Percentiles rank a stretch among this genome's conserved stretches.
These are phyloP conservation scores for Ammodytes marinus DNA, from an alignment of 2,113 vertebrate species.

Conservation along the genomic window DNA sequence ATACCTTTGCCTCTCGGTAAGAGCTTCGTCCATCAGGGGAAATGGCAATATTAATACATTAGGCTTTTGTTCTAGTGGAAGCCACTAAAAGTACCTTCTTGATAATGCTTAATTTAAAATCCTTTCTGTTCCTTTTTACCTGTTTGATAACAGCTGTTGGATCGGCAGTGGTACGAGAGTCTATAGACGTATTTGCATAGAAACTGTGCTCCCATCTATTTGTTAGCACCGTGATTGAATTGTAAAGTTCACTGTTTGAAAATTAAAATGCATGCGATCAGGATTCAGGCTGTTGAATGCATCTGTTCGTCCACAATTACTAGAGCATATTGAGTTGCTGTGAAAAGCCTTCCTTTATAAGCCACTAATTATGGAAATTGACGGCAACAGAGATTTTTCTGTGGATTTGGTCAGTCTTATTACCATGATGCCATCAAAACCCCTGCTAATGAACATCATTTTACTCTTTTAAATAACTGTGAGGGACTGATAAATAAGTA, in stretches of 20 bases:
- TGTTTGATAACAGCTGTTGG: conserved; percentile 18
- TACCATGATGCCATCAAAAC: conserved; percentile 33
- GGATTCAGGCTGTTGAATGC: conserved; percentile 22
- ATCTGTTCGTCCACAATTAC: conserved; percentile 20
- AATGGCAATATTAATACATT: conserved; percentile 17
- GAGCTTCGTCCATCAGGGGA: conserved; percentile 5
- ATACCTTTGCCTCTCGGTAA: conserved; percentile 25
- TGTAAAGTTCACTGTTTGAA: conserved; percentile 26
- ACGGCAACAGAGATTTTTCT: conserved; percentile 50
- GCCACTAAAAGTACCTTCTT: conserved; percentile 7
- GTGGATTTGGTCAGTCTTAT: conserved; percentile 40
- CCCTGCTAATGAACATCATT: conserved; percentile 7
- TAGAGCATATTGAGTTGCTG: conserved; percentile 3
- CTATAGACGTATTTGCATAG: conserved; percentile 42
- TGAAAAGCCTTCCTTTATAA: conserved; percentile 43
- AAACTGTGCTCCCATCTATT: conserved; percentile 5
- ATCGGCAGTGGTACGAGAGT: not conserved
- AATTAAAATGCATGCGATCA: conserved; percentile 38
- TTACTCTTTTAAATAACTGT: conserved; percentile 29
- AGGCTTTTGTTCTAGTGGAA: not conserved
- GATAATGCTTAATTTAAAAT: conserved; percentile 32
- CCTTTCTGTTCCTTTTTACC: not conserved
- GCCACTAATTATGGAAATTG: conserved; percentile 62
- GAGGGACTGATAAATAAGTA: conserved; percentile 13
- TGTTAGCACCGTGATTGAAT: conserved; percentile 20